Base-by-base conservation (phyloP, 2,113 vertebrate species). In the Lophochroa leadbeateri region DNA sequence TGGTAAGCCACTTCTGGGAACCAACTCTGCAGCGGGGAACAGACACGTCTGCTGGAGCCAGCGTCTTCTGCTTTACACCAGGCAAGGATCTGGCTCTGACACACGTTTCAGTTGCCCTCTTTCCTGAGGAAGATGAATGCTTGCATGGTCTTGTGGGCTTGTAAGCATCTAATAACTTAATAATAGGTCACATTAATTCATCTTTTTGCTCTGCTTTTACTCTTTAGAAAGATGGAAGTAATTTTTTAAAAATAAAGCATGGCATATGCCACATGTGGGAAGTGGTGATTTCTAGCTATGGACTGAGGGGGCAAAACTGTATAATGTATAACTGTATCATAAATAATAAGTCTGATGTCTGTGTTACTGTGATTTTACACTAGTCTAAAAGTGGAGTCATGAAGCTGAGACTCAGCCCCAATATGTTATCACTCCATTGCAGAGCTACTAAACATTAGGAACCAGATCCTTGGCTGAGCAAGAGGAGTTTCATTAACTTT, bases 231-330 rank as follows among this genome's bases (percentile, higher is more conserved):
- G 71, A 84, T 76, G 77, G 44, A 88, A 90, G 53, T 86, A 80
- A 43, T 86, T 86, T 93, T 93, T 95, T 44, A 81, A 88, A 96
- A 96, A 91, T 94, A 93, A 92, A 91, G 43, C 37, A 4, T 76
- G 90, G 86, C 92, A 96, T 96, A 96, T 96, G 94, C 69, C 13
- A 13, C 52, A 88, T 95, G 95, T 97, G 86, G 96, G 96, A 97
- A 96, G 96, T 96, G 74, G 95, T 92, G 95, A 84, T 96, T 94
- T 94, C 83, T 89, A 75, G 92, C 80, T 88, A 86, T 68, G 96
- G 96, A 86, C 80, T 85, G 88, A 96, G 80, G 65, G 92, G 91
- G 86, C 57, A 95, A 96, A 93, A 72, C 9, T 68, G 64, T 88
- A 68, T 90, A 35, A 86, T 95, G 92, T 93, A 27, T 92, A 82